phyloP scores from a whole-genome alignment of 2,888 invertebrate species.

The Meteorus cinctellus region DNA sequence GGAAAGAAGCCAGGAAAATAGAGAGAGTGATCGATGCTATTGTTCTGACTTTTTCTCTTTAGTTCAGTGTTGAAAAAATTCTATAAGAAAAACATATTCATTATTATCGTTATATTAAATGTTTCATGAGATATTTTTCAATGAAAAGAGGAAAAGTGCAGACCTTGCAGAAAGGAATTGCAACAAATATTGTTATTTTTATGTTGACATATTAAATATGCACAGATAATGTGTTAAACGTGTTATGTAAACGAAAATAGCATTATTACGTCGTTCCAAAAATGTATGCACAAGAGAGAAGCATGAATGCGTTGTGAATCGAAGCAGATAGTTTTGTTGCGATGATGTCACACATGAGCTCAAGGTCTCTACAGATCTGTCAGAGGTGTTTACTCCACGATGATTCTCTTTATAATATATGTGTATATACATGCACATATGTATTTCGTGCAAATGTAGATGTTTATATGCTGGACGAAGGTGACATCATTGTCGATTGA shows the following conservation, averaged over 20 bases:
- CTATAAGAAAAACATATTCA: no score
- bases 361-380: slow-evolving; percentile 56
- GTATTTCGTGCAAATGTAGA: neutral
- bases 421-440: neutral
- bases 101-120: no score
- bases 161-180: no score
- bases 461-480: slow-evolving; percentile 14
- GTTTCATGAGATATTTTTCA: no score
- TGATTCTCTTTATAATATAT: slow-evolving; percentile 17
- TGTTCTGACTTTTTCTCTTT: neutral
- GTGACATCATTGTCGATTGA: slow-evolving; percentile 30
- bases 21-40: slow-evolving; percentile 15
- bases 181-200: no score
- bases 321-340: slow-evolving; percentile 19
- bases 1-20: neutral
- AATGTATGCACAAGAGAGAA: slow-evolving; percentile 11
- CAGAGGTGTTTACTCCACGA: slow-evolving; percentile 52
- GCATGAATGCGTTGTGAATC: neutral
- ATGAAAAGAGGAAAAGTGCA: no score
- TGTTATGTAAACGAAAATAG: slow-evolving; percentile 24
- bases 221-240: no score
- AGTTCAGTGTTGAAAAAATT: no score
- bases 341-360: slow-evolving; percentile 58
- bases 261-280: slow-evolving; percentile 34
- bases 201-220: no score